Evolutionary conservation across 2,113 vertebrate genomes (phyloP).

Genomic region (Gracilinanus agilis): DNA sequence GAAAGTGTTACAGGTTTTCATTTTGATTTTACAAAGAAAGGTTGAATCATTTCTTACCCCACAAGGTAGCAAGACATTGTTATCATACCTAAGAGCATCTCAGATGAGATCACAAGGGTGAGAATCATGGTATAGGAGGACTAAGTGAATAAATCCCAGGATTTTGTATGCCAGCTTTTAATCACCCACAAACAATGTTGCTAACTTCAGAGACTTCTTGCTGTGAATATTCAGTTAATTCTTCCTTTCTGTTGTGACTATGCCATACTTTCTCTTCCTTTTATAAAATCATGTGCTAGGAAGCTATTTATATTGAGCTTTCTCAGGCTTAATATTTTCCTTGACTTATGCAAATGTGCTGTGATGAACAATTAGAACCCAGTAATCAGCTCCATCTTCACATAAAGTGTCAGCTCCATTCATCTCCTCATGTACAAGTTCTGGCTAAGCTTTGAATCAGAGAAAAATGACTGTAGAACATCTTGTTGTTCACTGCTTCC

Average conservation of each 20-base stretch:
- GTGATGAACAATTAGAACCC: constrained; percentile 54
- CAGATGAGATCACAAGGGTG: neutral
- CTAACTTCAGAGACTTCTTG: constrained; percentile 30
- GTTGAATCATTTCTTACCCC: neutral
- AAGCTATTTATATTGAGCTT: constrained; percentile 41
- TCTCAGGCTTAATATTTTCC: constrained; percentile 28
- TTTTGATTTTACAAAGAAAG: neutral
- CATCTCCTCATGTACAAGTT: constrained; percentile 44
- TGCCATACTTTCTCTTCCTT: neutral
- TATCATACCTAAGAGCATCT: constrained; percentile 21
- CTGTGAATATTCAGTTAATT: constrained; percentile 42
- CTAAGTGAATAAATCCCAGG: neutral
- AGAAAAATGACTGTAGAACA: neutral
- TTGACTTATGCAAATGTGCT: constrained; percentile 54
- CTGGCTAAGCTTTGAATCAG: constrained; percentile 34
- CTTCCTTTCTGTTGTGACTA: neutral
- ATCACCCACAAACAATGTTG: neutral
- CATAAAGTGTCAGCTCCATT: constrained; percentile 63
- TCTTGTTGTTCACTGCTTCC: constrained; percentile 28
- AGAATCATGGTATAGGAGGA: neutral
- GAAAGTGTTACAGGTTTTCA: neutral
- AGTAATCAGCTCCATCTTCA: constrained; percentile 46
- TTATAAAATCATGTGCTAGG: constrained; percentile 19
- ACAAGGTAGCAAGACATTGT: neutral
- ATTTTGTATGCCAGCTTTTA: neutral